Conservation (phyloP, 2,888 invertebrate species). For the Tinea semifulvella region DNA sequence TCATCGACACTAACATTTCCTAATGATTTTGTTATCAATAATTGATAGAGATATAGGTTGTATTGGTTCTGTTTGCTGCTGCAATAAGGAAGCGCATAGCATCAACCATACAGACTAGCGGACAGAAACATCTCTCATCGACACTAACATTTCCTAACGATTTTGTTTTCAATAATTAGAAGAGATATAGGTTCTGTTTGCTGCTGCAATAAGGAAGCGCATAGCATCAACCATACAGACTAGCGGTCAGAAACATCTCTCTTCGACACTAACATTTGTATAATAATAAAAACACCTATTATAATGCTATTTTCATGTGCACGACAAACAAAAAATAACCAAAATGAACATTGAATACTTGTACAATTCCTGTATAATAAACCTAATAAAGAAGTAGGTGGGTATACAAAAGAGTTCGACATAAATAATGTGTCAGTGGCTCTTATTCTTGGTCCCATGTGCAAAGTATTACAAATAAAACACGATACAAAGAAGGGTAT, state of each 20-base stretch:
- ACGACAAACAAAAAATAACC: background rate
- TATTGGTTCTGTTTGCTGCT: constrained; percentile 74
- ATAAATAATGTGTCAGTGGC: background rate
- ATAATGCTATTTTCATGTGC: background rate
- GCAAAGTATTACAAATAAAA: too few species aligned
- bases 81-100: constrained; percentile 96
- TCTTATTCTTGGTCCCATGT: background rate
- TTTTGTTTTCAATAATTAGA: too few species aligned
- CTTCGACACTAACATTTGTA: constrained; percentile 46
- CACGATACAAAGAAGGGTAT: too few species aligned
- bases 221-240: constrained; percentile 96
- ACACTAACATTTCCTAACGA: constrained; percentile 39
- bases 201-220: constrained; percentile 96
- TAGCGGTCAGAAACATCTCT: constrained; percentile 70
- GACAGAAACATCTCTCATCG: constrained; percentile 66
- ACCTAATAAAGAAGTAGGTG: background rate
- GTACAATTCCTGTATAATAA: background rate
- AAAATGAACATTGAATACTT: background rate
- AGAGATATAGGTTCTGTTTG: too few species aligned
- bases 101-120: constrained; percentile 94
- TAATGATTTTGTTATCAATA: too few species aligned
- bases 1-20: constrained; percentile 52
- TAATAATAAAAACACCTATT: too few species aligned
- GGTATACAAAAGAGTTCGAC: background rate
- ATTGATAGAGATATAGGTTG: too few species aligned